These are phyloP conservation scores for Theonella swinhoei DNA, from an alignment of 37 sponge, comb jelly and placozoan species.

Conservation along the genomic window DNA sequence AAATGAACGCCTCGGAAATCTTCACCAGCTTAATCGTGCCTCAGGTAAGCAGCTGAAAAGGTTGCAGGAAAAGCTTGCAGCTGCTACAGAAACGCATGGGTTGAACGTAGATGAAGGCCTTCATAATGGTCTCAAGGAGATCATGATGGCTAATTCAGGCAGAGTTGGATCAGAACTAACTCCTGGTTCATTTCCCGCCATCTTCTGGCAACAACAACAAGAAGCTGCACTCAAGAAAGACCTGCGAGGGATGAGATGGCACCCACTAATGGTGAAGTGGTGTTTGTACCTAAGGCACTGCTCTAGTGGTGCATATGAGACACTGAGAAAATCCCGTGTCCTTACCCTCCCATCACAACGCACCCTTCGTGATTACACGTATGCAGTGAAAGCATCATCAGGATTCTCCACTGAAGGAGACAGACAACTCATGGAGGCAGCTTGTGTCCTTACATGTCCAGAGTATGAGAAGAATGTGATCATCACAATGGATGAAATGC, in stretches of 20 bases:
- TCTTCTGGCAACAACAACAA: slow-evolving; percentile 31
- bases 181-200: slow-evolving; percentile 9
- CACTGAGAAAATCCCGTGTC: slow-evolving; percentile 4
- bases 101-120: too few species aligned
- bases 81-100: too few species aligned
- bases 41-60: too few species aligned
- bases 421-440: slow-evolving; percentile 29
- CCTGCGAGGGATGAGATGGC: neutral
- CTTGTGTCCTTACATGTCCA: slow-evolving; percentile 20
- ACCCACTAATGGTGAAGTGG: slow-evolving; percentile 23
- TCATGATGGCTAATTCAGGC: too few species aligned
- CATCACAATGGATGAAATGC: slow-evolving; percentile 21
- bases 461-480: slow-evolving; percentile 41
- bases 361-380: too few species aligned
- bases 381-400: slow-evolving; percentile 7
- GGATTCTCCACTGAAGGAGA: slow-evolving; percentile 45
- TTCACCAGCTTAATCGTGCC: too few species aligned
- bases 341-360: slow-evolving; percentile 27
- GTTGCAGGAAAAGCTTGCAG: too few species aligned
- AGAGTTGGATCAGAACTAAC: neutral
- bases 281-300: slow-evolving; percentile 23
- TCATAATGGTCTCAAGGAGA: too few species aligned
- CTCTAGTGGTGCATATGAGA: slow-evolving; percentile 30
- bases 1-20: too few species aligned
- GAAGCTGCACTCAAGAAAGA: slow-evolving; percentile 6